A percentile compares a stretch with the other conserved stretches of the same genome.
Evolutionary conservation across 37 sponge, comb jelly and placozoan species (phyloP).

Genomic region (Tethya wilhelma): DNA sequence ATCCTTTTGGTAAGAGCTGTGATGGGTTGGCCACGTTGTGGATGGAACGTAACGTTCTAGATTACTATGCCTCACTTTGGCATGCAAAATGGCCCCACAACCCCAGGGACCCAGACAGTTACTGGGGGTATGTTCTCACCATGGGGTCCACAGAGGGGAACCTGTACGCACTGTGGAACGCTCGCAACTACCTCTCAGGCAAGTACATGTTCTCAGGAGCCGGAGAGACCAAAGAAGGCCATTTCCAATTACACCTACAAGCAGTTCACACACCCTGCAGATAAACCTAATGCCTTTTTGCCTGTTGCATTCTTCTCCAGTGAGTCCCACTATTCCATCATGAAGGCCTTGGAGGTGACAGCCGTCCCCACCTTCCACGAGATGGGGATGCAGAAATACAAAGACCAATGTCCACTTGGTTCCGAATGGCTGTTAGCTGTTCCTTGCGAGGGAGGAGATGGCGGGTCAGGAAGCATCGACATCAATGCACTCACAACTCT

Average conservation of each 20-base stretch:
- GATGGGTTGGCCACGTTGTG: background rate
- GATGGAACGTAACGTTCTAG: slow-evolving; percentile 37
- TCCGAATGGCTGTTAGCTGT: slow-evolving; percentile 20
- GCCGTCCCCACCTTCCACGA: slow-evolving; percentile 19
- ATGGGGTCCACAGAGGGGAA: too few relatives aligned
- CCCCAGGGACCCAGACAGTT: background rate
- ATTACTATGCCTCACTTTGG: slow-evolving; percentile 48
- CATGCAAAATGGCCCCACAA: slow-evolving; percentile 37
- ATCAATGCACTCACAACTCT: background rate
- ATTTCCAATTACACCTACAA: background rate
- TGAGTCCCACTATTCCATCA: slow-evolving; percentile 22
- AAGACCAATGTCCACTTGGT: slow-evolving; percentile 3
- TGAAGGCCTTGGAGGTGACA: background rate
- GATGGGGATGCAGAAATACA: background rate
- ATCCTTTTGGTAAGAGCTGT: slow-evolving; percentile 1
- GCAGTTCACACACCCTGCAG: background rate
- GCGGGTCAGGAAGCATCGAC: slow-evolving; percentile 9
- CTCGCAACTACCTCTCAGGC: slow-evolving; percentile 36
- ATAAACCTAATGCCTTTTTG: background rate
- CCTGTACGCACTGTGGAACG: slow-evolving; percentile 32
- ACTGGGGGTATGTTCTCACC: slow-evolving; percentile 45
- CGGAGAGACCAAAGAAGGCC: background rate
- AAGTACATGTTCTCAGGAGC: slow-evolving; percentile 18
- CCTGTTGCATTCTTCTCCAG: slow-evolving; percentile 27
- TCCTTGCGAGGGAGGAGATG: slow-evolving; percentile 4